These are phyloP conservation scores for Ceyx margarethae DNA, from an alignment of 2,113 vertebrate genomes.

Conservation along the genomic window DNA sequence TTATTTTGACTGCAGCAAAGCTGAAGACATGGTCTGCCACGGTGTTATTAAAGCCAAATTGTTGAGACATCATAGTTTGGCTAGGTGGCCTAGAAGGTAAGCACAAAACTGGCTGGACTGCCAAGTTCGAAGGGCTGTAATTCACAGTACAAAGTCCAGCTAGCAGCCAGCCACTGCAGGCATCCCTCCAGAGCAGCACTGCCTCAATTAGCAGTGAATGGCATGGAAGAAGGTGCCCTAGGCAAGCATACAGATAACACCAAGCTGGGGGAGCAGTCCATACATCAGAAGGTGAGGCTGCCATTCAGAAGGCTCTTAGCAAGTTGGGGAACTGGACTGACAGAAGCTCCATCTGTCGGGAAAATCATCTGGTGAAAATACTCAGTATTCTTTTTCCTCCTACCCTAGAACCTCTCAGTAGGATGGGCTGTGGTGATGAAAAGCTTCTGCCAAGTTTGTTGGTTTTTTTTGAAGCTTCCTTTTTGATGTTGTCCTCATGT, in stretches of 20 bases:
- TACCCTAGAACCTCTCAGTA: neutral
- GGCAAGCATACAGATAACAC: neutral
- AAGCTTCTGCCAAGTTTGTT: neutral
- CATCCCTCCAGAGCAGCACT: fast-evolving
- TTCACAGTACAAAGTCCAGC: neutral
- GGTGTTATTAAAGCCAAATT: neutral
- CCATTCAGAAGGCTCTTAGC: neutral
- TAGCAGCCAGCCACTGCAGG: neutral
- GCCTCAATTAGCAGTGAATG: neutral
- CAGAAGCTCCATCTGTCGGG: neutral
- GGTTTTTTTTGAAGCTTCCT: neutral
- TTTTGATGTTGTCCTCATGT: neutral
- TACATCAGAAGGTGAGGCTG: neutral
- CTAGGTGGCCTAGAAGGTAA: neutral
- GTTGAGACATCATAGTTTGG: neutral
- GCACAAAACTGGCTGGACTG: neutral
- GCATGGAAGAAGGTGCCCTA: neutral
- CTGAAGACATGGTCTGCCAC: neutral
- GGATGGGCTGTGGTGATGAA: neutral
- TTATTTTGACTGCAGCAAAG: neutral
- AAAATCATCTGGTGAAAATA: neutral
- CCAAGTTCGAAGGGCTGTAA: neutral
- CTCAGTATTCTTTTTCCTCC: neutral
- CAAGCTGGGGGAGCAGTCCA: neutral
- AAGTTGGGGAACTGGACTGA: neutral